Evolutionary conservation across 2,113 vertebrate species (phyloP).

Genomic region (Fulica atra): DNA sequence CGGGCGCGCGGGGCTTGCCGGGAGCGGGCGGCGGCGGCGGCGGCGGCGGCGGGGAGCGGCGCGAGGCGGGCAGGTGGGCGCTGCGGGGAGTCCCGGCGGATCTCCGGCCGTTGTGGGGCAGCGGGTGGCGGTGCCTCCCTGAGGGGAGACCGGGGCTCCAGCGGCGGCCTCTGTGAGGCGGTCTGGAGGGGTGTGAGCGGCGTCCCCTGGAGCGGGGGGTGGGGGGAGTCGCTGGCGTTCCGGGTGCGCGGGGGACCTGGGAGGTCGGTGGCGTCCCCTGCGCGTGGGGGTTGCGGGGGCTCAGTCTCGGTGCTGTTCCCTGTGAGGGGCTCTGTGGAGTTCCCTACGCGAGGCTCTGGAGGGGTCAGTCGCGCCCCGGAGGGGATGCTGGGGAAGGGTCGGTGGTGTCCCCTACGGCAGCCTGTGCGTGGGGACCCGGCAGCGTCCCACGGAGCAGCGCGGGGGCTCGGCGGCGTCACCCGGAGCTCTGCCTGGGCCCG

Average conservation of each 20-base stretch:
- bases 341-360: accelerated
- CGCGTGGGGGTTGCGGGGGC: too few species aligned
- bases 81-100: background rate
- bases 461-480: background rate
- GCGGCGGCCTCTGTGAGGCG: background rate
- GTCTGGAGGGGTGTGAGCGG: too few species aligned
- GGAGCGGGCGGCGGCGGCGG: background rate
- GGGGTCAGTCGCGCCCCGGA: background rate
- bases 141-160: too few species aligned
- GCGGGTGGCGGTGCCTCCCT: too few species aligned
- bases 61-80: background rate
- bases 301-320: background rate
- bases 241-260: too few species aligned
- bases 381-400: background rate
- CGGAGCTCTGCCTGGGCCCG: too few species aligned
- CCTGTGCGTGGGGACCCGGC: accelerated
- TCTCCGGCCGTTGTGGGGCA: too few species aligned
- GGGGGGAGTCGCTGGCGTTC: background rate
- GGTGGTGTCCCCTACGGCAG: too few species aligned
- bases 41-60: background rate
- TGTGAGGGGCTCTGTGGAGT: background rate
- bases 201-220: too few species aligned
- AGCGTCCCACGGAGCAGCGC: background rate
- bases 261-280: background rate
- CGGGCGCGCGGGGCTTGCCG: background rate